A percentile compares a stretch with the other conserved stretches of the same genome.
Conservation (phyloP, 2,113 vertebrate species). For the Lichenostomus cassidix region DNA sequence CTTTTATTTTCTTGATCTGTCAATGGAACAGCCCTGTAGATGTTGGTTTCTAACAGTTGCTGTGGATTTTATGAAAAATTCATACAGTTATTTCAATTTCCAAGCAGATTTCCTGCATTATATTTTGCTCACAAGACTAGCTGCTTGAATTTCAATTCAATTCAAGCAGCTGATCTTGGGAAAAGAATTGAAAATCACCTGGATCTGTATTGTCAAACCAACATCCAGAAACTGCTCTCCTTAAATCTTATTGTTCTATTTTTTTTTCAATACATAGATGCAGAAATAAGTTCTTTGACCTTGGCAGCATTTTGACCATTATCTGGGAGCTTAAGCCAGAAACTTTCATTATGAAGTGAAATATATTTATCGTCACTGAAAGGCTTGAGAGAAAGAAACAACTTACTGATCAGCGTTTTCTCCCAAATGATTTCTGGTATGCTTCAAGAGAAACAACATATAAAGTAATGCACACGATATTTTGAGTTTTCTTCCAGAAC, state of each 20-base stretch:
- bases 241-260: background rate
- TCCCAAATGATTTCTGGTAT: constrained; percentile 41
- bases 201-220: background rate
- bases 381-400: background rate
- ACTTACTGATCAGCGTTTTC: background rate
- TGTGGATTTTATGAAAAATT: background rate
- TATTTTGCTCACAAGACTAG: background rate
- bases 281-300: background rate
- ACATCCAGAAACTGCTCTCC: background rate
- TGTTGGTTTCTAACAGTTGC: background rate
- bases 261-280: background rate
- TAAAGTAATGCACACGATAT: constrained; percentile 58
- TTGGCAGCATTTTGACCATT: constrained; percentile 12
- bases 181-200: background rate
- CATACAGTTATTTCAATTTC: background rate
- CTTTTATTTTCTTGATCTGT: background rate
- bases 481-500: constrained; percentile 56
- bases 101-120: background rate
- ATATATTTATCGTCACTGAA: constrained; percentile 8
- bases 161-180: too few relatives aligned
- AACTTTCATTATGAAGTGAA: background rate
- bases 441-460: constrained; percentile 57
- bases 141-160: background rate
- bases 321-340: background rate
- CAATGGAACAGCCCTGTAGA: background rate